phyloP scores from a whole-genome alignment of 2,797 vertebrate species.

The Pygocentrus nattereri region DNA sequence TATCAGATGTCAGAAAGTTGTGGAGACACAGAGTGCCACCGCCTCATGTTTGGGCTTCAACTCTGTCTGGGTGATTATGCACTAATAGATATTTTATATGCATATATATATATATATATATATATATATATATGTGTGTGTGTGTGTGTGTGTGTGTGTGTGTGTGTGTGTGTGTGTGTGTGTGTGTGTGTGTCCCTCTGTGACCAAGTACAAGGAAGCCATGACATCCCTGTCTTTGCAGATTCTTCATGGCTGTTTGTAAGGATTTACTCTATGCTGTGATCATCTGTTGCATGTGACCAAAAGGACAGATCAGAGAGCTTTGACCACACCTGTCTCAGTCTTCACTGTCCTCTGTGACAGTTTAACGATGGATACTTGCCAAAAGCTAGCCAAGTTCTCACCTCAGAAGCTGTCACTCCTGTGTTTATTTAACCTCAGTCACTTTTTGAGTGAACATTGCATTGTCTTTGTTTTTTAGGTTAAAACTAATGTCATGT shows the following conservation, averaged over 20 bases:
- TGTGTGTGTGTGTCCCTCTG: slow-evolving; percentile 22
- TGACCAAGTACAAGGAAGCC: not conserved
- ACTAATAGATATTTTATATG: slow-evolving; percentile 20
- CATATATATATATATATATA: too few species aligned
- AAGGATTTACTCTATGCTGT: slow-evolving; percentile 10
- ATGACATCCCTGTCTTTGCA: slow-evolving; percentile 1
- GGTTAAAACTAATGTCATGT: not conserved
- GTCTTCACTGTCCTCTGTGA: slow-evolving; percentile 1
- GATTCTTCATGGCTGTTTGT: not conserved
- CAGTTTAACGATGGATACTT: slow-evolving; percentile 10
- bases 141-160: too few species aligned
- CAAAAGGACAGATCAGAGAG: slow-evolving; percentile 32
- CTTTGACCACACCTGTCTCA: slow-evolving; percentile 21
- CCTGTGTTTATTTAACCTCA: not conserved
- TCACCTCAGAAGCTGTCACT: not conserved
- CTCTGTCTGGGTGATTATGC: not conserved
- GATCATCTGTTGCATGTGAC: not conserved
- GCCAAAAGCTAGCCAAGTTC: slow-evolving; percentile 20
- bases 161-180: too few species aligned
- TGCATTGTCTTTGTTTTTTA: not conserved
- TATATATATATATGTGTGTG: too few species aligned
- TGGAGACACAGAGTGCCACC: slow-evolving; percentile 14
- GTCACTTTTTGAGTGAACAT: not conserved
- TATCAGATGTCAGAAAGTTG: not conserved
- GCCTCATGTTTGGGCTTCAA: slow-evolving; percentile 20